Evolutionary conservation across 2,797 vertebrate species (phyloP).

Genomic region (Acanthurus tractus): DNA sequence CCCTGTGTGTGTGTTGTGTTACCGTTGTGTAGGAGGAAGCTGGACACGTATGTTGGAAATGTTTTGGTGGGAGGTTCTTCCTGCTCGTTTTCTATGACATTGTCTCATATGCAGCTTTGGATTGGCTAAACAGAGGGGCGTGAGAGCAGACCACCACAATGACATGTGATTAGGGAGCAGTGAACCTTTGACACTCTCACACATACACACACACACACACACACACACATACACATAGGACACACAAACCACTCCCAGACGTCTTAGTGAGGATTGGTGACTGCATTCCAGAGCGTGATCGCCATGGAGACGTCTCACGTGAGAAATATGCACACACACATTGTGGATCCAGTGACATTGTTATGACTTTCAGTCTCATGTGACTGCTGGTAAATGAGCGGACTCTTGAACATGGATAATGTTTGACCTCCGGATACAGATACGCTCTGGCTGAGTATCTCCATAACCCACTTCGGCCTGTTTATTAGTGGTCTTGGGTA

Average conservation of each 20-base stretch:
- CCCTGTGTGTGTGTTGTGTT: slow-evolving; percentile 24
- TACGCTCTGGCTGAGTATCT: slow-evolving; percentile 6
- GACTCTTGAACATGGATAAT: slow-evolving; percentile 52
- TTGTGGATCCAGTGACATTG: slow-evolving; percentile 52
- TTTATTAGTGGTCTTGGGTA: slow-evolving; percentile 58
- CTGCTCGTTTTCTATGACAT: slow-evolving; percentile 53
- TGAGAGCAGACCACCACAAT: slow-evolving; percentile 72
- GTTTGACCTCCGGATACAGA: slow-evolving; percentile 54
- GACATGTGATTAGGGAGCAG: slow-evolving; percentile 74
- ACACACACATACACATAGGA: slow-evolving; percentile 28
- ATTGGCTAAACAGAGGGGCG: slow-evolving; percentile 84
- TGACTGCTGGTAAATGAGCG: slow-evolving; percentile 41
- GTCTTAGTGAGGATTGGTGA: slow-evolving; percentile 56
- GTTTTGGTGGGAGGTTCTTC: slow-evolving; percentile 46
- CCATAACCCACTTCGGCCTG: slow-evolving; percentile 25
- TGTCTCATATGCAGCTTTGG: slow-evolving; percentile 52
- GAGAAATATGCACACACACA: slow-evolving; percentile 37
- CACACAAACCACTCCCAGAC: slow-evolving; percentile 40
- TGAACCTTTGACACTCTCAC: slow-evolving; percentile 55
- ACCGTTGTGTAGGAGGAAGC: slow-evolving; percentile 42
- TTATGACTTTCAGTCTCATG: slow-evolving; percentile 64
- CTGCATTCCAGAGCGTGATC: slow-evolving; percentile 77
- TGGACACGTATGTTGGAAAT: slow-evolving; percentile 17
- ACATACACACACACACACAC: slow-evolving; percentile 35
- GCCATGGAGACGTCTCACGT: slow-evolving; percentile 72